phyloP scores from a whole-genome alignment of 1,140 invertebrate genomes.

The Heterodera carotae region DNA sequence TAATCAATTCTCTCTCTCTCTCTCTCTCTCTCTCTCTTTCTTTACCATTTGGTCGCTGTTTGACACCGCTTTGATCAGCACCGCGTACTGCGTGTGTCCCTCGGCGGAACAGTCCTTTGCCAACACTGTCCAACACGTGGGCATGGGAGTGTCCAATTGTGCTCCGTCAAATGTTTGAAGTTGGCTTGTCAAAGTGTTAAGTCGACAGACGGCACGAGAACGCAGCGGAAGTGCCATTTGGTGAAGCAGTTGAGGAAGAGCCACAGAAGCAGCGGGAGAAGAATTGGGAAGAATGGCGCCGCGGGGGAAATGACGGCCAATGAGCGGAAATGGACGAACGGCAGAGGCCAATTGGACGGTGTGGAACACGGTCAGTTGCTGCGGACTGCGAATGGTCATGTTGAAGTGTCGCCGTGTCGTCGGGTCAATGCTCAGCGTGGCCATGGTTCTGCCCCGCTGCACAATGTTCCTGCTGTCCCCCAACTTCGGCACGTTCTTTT shows the following conservation, averaged over 20 bases:
- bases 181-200: slow-evolving; percentile 27
- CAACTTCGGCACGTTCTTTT: neutral
- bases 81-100: slow-evolving; percentile 29
- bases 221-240: slow-evolving; percentile 17
- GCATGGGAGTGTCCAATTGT: slow-evolving; percentile 6
- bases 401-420: slow-evolving; percentile 15
- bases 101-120: slow-evolving; percentile 42
- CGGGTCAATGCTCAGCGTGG: slow-evolving; percentile 20
- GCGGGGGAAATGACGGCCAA: neutral
- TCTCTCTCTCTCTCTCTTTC: neutral
- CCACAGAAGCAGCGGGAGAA: neutral
- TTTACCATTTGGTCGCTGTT: slow-evolving; percentile 11
- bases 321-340: slow-evolving; percentile 6
- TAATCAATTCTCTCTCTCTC: too few relatives aligned
- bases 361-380: slow-evolving; percentile 4
- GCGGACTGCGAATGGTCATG: neutral
- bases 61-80: slow-evolving; percentile 35
- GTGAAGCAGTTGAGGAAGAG: neutral
- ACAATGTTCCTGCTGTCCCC: neutral
- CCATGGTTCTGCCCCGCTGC: neutral
- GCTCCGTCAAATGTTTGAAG: slow-evolving; percentile 20
- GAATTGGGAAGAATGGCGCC: slow-evolving; percentile 2
- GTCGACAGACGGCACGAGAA: slow-evolving; percentile 23
- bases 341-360: neutral
- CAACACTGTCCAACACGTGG: slow-evolving; percentile 41